A percentile compares a stretch with the other conserved stretches of the same genome.
Conservation (phyloP, 2,888 invertebrate species). For the Antheraea yamamai region DNA sequence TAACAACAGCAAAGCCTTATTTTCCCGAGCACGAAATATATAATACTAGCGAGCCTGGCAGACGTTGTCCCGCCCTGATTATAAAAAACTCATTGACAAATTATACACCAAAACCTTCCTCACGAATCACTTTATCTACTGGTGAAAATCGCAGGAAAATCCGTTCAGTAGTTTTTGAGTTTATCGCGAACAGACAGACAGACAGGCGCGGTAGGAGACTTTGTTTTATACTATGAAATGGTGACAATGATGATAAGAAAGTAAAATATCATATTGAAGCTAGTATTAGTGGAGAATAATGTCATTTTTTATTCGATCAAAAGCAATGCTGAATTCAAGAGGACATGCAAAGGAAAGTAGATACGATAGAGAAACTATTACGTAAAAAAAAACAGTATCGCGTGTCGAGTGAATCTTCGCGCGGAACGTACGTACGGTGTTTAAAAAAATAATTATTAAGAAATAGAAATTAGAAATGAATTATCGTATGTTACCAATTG, state of each 20-base stretch:
- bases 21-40: not conserved
- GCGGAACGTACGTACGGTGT: not conserved
- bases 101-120: no score
- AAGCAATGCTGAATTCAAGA: not conserved
- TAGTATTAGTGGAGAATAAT: not conserved
- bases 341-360: constrained; percentile 10
- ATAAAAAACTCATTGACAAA: no score
- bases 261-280: not conserved
- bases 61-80: no score
- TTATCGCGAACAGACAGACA: no score
- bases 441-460: not conserved
- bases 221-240: no score
- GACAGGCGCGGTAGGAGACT: no score
- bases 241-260: not conserved
- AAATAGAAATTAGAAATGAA: not conserved
- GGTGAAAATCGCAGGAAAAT: no score
- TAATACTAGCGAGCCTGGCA: not conserved
- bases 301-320: not conserved
- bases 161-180: no score
- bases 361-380: constrained; percentile 8
- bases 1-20: no score
- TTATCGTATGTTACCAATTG: not conserved
- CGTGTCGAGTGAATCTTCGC: not conserved
- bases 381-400: constrained; percentile 2
- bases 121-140: no score